phyloP scores from a whole-genome alignment of 2,113 vertebrate species.

The Nematolebias whitei region DNA sequence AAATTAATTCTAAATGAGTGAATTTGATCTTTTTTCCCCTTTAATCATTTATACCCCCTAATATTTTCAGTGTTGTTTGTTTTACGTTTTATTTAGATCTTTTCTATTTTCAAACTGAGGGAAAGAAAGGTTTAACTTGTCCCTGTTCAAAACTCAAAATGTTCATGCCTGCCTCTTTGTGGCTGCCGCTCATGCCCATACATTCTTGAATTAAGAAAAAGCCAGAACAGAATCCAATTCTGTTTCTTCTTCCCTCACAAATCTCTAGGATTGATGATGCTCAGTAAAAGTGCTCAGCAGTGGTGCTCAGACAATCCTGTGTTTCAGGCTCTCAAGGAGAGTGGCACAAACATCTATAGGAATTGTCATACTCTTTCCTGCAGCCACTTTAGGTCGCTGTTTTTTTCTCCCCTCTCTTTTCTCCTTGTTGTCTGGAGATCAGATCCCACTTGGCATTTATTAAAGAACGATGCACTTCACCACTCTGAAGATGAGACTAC shows the following conservation, averaged over 20 bases:
- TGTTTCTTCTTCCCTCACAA: background rate
- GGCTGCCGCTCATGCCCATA: background rate
- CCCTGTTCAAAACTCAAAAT: no score
- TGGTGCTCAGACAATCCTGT: background rate
- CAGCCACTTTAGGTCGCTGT: no score
- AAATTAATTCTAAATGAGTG: background rate
- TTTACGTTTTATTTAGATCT: background rate
- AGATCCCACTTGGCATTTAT: slow-evolving; percentile 6
- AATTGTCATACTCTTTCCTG: no score
- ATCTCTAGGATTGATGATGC: background rate
- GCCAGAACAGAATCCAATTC: background rate
- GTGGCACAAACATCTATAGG: slow-evolving; percentile 43
- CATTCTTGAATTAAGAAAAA: background rate
- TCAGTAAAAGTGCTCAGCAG: background rate
- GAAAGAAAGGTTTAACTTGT: no score
- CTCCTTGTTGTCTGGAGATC: background rate
- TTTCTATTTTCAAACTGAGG: no score
- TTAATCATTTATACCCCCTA: slow-evolving; percentile 23
- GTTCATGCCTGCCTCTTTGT: no score
- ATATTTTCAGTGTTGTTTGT: slow-evolving; percentile 38
- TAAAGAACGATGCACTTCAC: background rate
- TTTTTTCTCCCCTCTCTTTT: no score
- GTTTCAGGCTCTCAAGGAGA: slow-evolving; percentile 17
- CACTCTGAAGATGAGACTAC: slow-evolving; percentile 2
- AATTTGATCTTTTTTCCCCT: background rate